Evolutionary conservation across 37 sponge, comb jelly and placozoan species (phyloP), one percentile per base, ranked within the genome.

Genomic region (Aphrocallistes beatrix): DNA sequence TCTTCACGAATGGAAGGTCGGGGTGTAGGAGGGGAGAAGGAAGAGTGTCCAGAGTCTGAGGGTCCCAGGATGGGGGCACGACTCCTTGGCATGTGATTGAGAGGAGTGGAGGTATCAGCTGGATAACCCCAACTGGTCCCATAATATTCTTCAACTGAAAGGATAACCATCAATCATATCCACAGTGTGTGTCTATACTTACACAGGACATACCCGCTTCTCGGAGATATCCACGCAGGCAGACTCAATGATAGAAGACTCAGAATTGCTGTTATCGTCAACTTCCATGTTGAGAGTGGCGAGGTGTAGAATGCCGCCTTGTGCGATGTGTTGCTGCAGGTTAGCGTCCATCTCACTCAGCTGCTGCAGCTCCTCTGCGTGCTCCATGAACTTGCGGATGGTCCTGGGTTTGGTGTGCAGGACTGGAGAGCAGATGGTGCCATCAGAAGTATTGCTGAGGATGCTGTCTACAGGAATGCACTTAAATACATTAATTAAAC

Each of bases 271-370:
- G 34, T 60, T 60, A 28, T 28, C n/a, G 17, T 60, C 75, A 6
- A 32, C 32, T 3, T 3, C 3, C 6, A 19, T 60, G 34, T 28
- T 28, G 32, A 60, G 75, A 60, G 75, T 25, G 3, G 75, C 75
- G 8, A 60, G 75, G 75, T 60, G 75, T 3, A 60, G 34, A 60
- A 60, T 60, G 34, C 75, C 75, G 8, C 75, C 75, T 30, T 60
- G 75, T 60, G 75, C 75, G 25, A 60, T 60, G 34, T 60, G 75
- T 60, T 30, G 25, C 75, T 60, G 75, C 34, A 60, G 75, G 34
- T 60, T 60, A 60, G 75, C 75, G 34, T 60, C 75, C 75, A 60
- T 60, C 75, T 60, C 75, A 60, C 75, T 60, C 75, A 60, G 75
- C 34, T 60, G 75, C 34, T 19, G 75, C 75, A 60, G 75, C 75